Evolutionary conservation across 2,888 invertebrate species (phyloP), one percentile per base, ranked within the genome.

Genomic region (Eupithecia subumbrata): DNA sequence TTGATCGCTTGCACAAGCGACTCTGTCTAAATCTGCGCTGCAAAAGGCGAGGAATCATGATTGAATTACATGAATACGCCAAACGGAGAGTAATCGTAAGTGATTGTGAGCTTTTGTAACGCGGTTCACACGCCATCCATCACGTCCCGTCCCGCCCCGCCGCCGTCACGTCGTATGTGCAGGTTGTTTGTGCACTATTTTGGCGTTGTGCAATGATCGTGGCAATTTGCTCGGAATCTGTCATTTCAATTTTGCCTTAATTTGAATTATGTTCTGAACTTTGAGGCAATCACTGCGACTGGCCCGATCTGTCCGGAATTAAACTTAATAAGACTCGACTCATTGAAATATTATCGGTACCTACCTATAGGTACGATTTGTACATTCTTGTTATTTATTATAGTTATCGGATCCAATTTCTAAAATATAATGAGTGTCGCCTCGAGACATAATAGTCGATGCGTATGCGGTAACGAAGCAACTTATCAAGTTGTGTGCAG

Each of bases 51-150:
- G 79, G 79, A 83, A 81, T 83, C 85, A 86, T 86, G 85, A 85
- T 85, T 86, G 83, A 82, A 85, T 84, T 81, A 86, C 84, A 86
- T 85, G 83, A 83, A 82, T 84, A 77, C 80, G 82, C 85, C 87
- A 82, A 86, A 85, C 84, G 79, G 81, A 84, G 86, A 83, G 84
- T 87, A 86, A 87, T 86, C 84, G 79, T 85, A 83, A 83, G 82
- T 81, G 84, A 82, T 82, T 81, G 83, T 83, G 82, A 85, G 80
- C 80, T 78, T 81, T 80, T 79, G 80, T 79, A 81, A 80, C 74
- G 74, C 72, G 77, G 85, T 86, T 86, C 86, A 86, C 86, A 86
- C 86, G 86, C 80, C 48, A 9, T 45, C 9, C 63, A 68, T 75
- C 72, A 56, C 72, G 74, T 75, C 48, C 71, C 74, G 74, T 66